Base-by-base conservation (phyloP, 92 coral and sea anemone species). In the Pocillopora grandis region DNA sequence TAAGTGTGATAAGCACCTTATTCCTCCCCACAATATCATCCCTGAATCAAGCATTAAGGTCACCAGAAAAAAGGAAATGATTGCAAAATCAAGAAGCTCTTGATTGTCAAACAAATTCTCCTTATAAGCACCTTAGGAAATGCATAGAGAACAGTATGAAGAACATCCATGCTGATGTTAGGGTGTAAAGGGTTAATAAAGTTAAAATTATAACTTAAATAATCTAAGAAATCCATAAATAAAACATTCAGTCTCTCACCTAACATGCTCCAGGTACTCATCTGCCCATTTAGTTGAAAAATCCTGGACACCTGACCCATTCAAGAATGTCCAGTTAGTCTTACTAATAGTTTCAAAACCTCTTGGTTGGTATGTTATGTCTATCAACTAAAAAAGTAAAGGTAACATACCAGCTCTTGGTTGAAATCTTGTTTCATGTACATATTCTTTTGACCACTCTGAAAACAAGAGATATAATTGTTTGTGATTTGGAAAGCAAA, bases 381-480 rank as follows among this genome's bases (percentile, higher is more conserved):
- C 70, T 65, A 8, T 19, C 9, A 19, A 10, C 35, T 65, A 16
- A 65, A 65, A 65, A n/a, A 65, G 2, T 36, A 13, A 12, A 59
- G 0, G 18, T 12, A 12, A 15, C 75, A 14, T 79, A 94, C 98
- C 95, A 74, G 93, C 94, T 71, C 84, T 62, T 10, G 95, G 95
- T 17, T 90, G 94, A 2, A 84, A 87, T 58, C 92, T 75, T 5
- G 85, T 60, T 23, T 88, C 90, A n/a, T 76, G 80, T 31, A 87
- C 92, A 78, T 91, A 95, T 76, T 95, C 98, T 84, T 90, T 89
- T 23, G 97, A 61, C 98, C 98, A 95, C 48, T 84, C 98, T 95
- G 60, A 55, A 88, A 88, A 27, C 55, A 60, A 57, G 15, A 76
- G 31, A 64, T 14, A 72, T 12, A 12, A 66, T 57, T 63, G 48